Evolutionary conservation across 2,113 vertebrate species (phyloP), one percentile per base, ranked within the genome.

Genomic region (Phaetusa simplex): DNA sequence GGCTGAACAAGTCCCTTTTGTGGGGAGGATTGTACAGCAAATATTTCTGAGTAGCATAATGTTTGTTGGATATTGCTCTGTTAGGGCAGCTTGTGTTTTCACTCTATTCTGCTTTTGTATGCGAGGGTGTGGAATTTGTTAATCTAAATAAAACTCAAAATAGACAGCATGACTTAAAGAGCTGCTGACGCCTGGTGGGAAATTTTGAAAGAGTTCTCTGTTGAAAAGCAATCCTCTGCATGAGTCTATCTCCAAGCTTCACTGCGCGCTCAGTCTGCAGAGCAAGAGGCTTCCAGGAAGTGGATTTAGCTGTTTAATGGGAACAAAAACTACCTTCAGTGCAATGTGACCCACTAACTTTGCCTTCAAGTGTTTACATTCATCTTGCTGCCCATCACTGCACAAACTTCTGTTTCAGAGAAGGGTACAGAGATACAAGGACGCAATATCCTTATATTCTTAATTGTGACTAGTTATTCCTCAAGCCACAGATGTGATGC

Each of bases 141-240:
- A 98, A 98, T 98, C 98, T 98, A 98, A 98, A 98, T 98, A 98
- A 98, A 98, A 98, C 98, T 98, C 98, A 98, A 98, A 98, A 98
- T 98, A 98, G 98, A 98, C 97, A 87, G 38, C 97, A 96, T 27
- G 92, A 95, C 77, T 98, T 97, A 94, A 97, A 97, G 97, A 98
- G 97, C 96, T 97, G 98, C 98, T 98, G 98, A 98, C 97, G 95
- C 97, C 98, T 98, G 55, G 76, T 89, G 22, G 97, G 97, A 98
- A 98, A 98, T 88, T 97, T 93, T 72, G 95, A 97, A 85, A 90
- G 91, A 92, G 96, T 95, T 97, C 43, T 93, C 66, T 96, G 97
- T 79, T 95, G 97, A 96, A 45, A 97, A 97, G 95, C 78, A 89
- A 67, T 95, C 94, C 97, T 95, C 91, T 74, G 94, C 95, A 86